A percentile compares a stretch with the other conserved stretches of the same genome.
Conservation (phyloP, 2,113 vertebrate species). For the Tragulus kanchil region DNA sequence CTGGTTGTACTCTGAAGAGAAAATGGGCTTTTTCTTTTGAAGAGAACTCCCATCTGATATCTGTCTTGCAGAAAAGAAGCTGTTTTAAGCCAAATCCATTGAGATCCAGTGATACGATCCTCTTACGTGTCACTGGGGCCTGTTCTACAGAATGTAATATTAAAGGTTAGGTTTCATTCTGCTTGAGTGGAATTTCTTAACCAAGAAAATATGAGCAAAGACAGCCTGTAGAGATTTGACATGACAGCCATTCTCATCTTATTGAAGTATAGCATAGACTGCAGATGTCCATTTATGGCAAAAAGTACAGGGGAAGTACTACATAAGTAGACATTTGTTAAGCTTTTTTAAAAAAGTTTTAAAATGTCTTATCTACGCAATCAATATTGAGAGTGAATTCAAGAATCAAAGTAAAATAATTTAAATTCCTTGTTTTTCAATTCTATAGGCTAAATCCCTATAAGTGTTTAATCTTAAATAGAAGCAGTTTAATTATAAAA, state of each 20-base stretch:
- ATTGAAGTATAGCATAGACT: conserved; percentile 80
- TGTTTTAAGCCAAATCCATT: conserved; percentile 88
- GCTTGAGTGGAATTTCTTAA: conserved; percentile 86
- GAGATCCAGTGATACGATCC: conserved; percentile 88
- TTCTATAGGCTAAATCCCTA: not conserved
- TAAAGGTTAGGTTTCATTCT: conserved; percentile 91
- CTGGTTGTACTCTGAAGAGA: conserved; percentile 62
- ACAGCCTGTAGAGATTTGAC: conserved; percentile 89
- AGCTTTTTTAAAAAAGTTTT: not conserved
- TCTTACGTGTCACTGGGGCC: conserved; percentile 85
- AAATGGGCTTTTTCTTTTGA: conserved; percentile 78
- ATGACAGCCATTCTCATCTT: conserved; percentile 88
- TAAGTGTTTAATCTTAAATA: too few relatives aligned
- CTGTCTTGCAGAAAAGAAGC: conserved; percentile 83
- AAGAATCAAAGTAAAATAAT: not conserved
- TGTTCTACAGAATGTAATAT: conserved; percentile 91
- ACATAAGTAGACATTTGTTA: not conserved
- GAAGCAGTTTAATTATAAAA: not conserved
- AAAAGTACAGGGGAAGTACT: not conserved
- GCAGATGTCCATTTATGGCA: conserved; percentile 86
- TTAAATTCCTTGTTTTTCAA: not conserved
- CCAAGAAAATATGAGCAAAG: conserved; percentile 84
- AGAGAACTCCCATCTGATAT: conserved; percentile 85
- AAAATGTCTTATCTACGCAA: not conserved
- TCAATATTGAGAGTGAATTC: not conserved